Evolutionary conservation across 2,113 vertebrate genomes (phyloP).

Genomic region (Gorsachius goisagi): DNA sequence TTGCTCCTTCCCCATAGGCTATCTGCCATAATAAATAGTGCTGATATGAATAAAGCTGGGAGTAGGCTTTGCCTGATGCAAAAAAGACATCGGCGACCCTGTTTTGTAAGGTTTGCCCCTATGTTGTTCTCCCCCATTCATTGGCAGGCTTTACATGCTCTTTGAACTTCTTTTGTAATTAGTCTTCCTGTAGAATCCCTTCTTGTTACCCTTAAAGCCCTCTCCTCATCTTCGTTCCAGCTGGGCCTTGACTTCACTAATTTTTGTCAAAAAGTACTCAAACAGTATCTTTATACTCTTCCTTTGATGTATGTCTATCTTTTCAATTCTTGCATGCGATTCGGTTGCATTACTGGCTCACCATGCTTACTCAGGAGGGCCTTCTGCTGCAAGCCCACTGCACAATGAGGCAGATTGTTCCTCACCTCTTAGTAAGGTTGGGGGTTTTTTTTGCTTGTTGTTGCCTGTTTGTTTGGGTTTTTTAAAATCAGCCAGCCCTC

Average conservation of each 20-base stretch:
- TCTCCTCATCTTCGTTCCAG: background rate
- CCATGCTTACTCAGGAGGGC: background rate
- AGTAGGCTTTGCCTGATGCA: background rate
- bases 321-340: background rate
- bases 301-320: background rate
- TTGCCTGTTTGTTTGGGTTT: background rate
- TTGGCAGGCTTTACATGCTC: fast-evolving
- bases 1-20: background rate
- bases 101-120: background rate
- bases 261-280: background rate
- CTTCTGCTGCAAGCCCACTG: background rate
- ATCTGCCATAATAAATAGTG: background rate
- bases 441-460: background rate
- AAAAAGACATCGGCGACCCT: background rate
- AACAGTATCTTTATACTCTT: background rate
- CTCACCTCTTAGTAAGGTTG: background rate
- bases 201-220: background rate
- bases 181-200: background rate
- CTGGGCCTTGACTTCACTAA: background rate
- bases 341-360: background rate
- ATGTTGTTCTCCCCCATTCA: background rate
- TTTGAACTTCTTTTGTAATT: background rate
- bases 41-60: background rate
- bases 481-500: background rate
- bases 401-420: background rate